Evolutionary conservation across 2,113 vertebrate species (phyloP).

Genomic region (Grantiella picta): DNA sequence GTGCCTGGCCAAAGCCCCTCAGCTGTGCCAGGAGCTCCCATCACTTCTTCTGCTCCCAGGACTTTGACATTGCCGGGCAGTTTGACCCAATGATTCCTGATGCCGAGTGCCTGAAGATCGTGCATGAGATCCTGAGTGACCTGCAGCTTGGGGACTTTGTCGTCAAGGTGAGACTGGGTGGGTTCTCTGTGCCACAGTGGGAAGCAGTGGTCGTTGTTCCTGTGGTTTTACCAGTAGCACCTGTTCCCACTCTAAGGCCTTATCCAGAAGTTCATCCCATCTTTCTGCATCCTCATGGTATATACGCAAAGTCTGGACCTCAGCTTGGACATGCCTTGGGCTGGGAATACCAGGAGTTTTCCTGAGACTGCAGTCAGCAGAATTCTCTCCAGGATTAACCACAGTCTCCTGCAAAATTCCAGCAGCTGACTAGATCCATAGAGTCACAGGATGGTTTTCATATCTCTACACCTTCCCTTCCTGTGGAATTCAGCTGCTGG

Average conservation of each 20-base stretch:
- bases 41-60: constrained; percentile 62
- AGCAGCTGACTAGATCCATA: background rate
- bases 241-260: background rate
- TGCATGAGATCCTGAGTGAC: constrained; percentile 90
- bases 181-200: accelerated
- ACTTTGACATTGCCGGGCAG: constrained; percentile 95
- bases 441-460: background rate
- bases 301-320: background rate
- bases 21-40: background rate
- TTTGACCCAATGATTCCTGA: constrained; percentile 96
- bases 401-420: background rate
- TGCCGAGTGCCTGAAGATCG: constrained; percentile 93
- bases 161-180: constrained; percentile 79
- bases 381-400: background rate
- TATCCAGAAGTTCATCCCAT: background rate
- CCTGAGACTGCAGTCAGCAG: background rate
- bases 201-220: background rate
- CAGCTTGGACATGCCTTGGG: background rate
- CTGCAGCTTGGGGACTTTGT: constrained; percentile 89
- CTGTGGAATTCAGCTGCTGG: accelerated
- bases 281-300: background rate
- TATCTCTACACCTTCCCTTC: background rate
- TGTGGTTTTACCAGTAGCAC: background rate
- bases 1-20: background rate
- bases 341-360: background rate